These are phyloP conservation scores for Corbicula japonica DNA, from an alignment of 2,888 invertebrate genomes.

Conservation along the genomic window DNA sequence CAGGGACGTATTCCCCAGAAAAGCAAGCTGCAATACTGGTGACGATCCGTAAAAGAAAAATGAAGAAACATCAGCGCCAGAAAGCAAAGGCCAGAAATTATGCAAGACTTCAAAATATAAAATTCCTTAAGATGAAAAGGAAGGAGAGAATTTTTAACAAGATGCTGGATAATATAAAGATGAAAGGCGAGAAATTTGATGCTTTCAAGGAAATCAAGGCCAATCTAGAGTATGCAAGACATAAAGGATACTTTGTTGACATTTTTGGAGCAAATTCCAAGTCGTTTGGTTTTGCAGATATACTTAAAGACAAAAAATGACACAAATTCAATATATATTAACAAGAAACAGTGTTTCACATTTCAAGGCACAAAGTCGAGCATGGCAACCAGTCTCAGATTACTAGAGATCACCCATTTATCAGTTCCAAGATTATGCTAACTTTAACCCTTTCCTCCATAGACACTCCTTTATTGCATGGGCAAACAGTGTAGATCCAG, in stretches of 20 bases:
- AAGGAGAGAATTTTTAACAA: slow-evolving; percentile 12
- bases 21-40: slow-evolving; percentile 19
- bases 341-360: not conserved
- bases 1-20: slow-evolving; percentile 19
- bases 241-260: slow-evolving; percentile 66
- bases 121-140: slow-evolving; percentile 22
- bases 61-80: slow-evolving; percentile 69
- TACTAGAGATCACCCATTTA: no score
- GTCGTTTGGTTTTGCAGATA: not conserved
- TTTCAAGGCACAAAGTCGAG: not conserved
- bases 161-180: slow-evolving; percentile 16
- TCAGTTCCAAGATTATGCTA: no score
- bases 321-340: not conserved
- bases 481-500: no score
- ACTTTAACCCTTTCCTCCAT: no score
- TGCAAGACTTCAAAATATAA: slow-evolving; percentile 51
- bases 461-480: no score
- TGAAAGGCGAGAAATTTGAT: slow-evolving; percentile 57
- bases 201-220: slow-evolving; percentile 58
- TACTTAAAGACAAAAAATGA: slow-evolving; percentile 1
- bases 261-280: slow-evolving; percentile 33
- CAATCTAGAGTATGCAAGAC: slow-evolving; percentile 58
- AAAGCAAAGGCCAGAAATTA: slow-evolving; percentile 58
- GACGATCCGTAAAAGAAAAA: slow-evolving; percentile 62
- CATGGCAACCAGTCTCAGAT: no score